A percentile compares a stretch with the other conserved stretches of the same genome.
phyloP scores from a whole-genome alignment of 1,140 invertebrate genomes.

The Drosophila grimshawi region DNA sequence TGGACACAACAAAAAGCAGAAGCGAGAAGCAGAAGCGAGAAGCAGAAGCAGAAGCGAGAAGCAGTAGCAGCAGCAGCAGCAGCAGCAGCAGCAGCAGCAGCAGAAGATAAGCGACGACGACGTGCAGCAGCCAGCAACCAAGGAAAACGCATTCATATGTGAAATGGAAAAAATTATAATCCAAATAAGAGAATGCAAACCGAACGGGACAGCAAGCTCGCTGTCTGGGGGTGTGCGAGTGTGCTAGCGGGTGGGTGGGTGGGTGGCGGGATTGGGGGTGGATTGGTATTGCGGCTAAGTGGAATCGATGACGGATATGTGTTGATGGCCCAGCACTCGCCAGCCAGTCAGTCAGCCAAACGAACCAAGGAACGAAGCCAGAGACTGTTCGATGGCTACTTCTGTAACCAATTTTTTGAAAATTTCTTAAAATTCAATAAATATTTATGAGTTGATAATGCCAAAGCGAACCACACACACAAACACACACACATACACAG shows the following conservation, averaged over 20 bases:
- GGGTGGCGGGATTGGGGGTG: not conserved
- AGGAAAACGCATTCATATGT: slow-evolving; percentile 79
- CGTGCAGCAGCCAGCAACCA: slow-evolving; percentile 24
- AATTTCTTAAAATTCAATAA: slow-evolving; percentile 84
- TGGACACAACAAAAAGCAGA: slow-evolving; percentile 29
- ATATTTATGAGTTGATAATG: slow-evolving; percentile 83
- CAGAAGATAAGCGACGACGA: not conserved
- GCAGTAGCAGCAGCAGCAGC: not conserved
- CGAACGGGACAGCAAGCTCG: slow-evolving; percentile 7
- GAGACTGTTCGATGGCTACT: slow-evolving; percentile 23
- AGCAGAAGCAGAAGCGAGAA: not conserved
- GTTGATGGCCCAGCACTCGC: slow-evolving; percentile 42
- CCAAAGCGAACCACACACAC: slow-evolving; percentile 47
- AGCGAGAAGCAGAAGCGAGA: not conserved
- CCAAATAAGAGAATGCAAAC: slow-evolving; percentile 80
- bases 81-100: not conserved
- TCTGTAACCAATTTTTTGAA: slow-evolving; percentile 59
- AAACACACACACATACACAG: slow-evolving; percentile 21
- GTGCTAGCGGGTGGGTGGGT: not conserved
- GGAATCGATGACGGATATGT: slow-evolving; percentile 55
- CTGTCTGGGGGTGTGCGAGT: not conserved
- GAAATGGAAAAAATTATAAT: slow-evolving; percentile 84
- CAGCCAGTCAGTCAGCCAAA: not conserved
- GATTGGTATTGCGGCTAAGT: slow-evolving; percentile 8
- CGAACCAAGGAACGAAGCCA: too few relatives aligned